Evolutionary conservation across 53 echinoderm and acorn worm genomes (phyloP), one percentile per base, ranked within the genome.

Genomic region (Zoroaster sp.): DNA sequence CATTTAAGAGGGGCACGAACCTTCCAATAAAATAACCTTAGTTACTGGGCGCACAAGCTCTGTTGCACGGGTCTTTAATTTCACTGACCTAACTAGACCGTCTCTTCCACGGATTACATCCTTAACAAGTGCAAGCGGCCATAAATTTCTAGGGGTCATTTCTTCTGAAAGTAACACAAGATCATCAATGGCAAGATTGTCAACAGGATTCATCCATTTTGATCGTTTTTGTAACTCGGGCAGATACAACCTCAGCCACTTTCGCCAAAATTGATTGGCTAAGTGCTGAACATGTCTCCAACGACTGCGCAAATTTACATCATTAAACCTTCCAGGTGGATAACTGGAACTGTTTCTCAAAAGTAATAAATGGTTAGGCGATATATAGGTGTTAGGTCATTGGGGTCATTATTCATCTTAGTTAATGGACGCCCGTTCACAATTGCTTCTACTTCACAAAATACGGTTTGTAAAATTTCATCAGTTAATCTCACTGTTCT

Each of bases 401-500:
- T 91, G 0, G 91, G 87, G 51, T 94, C 92, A 20, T 87, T 35
- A 49, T 72, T 88, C 23, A 94, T 15, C 40, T 88, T 72, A 2
- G 94, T 94, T 15, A 92, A 86, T 72, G 94, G 92, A 36, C 92
- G 68, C 5, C 80, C 54, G 35, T 94, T 94, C 0, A 91, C 53
- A n/a, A 95, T 88, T 25, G 89, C 91, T 40, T 92, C 95, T 3
- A 92, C 88, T 75, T 95, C 91, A 38, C 90, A 90, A 28, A 90
- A 75, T 23, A 90, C 33, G 30, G 91, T 90, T 41, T 85, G 75
- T 35, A 90, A 31, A 37, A 75, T 68, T 35, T 85, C 91, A 66
- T 83, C 90, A 4, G 68, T 79, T 8, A 89, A 44, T 68, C 78
- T 78, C 1, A 68, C 46, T 7, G 78, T 69, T 34, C 79, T 65